Evolutionary conservation across 2,797 vertebrate genomes (phyloP).

Genomic region (Melanotaenia trifasciata): DNA sequence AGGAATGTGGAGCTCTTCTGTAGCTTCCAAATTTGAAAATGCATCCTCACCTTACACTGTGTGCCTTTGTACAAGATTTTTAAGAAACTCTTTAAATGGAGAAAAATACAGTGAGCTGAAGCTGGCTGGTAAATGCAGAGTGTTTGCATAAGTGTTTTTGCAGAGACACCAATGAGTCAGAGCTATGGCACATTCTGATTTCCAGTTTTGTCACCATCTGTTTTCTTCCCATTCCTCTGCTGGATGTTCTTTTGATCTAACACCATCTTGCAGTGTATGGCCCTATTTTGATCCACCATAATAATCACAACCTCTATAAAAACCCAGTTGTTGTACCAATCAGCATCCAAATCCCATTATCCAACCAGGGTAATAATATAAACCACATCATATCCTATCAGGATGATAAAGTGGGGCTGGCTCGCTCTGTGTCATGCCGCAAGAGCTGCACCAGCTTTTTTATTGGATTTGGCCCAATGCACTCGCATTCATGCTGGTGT

Average conservation of each 20-base stretch:
- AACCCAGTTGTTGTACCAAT: conserved; percentile 65
- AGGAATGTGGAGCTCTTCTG: conserved; percentile 27
- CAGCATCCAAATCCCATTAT: conserved; percentile 74
- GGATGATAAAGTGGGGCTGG: conserved; percentile 71
- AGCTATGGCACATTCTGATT: conserved; percentile 57
- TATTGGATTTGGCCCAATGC: conserved; percentile 74
- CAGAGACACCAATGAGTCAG: conserved; percentile 66
- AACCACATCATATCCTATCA: conserved; percentile 73
- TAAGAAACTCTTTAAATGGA: conserved; percentile 38
- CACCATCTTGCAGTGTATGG: conserved; percentile 44
- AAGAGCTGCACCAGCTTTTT: conserved; percentile 59
- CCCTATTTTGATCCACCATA: conserved; percentile 58
- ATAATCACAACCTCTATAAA: conserved; percentile 58
- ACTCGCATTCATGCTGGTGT: conserved; percentile 61
- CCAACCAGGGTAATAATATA: conserved; percentile 71
- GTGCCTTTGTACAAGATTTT: conserved; percentile 32
- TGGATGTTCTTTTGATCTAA: conserved; percentile 67
- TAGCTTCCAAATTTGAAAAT: conserved; percentile 18
- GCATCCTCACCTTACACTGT: conserved; percentile 33
- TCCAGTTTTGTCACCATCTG: conserved; percentile 62
- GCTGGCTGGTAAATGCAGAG: conserved; percentile 53
- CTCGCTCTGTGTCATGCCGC: conserved; percentile 48
- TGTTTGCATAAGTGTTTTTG: conserved; percentile 56
- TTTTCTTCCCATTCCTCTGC: conserved; percentile 47
- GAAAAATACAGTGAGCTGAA: conserved; percentile 40